Conservation (phyloP, 1,140 invertebrate genomes). For the Hycleus phaleratus region DNA sequence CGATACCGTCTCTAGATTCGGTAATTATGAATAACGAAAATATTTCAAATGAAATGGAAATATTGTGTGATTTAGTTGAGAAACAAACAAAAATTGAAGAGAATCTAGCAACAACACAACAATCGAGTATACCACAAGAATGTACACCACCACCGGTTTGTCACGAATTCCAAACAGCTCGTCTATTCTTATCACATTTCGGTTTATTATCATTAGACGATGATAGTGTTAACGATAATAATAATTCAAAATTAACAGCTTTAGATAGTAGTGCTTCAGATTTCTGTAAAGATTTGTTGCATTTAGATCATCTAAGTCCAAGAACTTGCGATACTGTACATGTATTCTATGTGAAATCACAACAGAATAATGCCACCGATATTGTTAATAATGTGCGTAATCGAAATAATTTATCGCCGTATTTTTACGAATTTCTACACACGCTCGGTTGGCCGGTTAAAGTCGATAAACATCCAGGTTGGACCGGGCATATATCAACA, state of each 20-base stretch:
- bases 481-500: slow-evolving; percentile 79
- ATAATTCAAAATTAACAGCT: slow-evolving; percentile 56
- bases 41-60: slow-evolving; percentile 45
- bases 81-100: slow-evolving; percentile 42
- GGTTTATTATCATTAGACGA: slow-evolving; percentile 79
- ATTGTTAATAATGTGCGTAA: slow-evolving; percentile 67
- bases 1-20: slow-evolving; percentile 62
- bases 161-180: slow-evolving; percentile 88
- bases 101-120: slow-evolving; percentile 30
- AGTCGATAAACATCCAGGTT: slow-evolving; percentile 73
- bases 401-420: slow-evolving; percentile 52
- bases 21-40: slow-evolving; percentile 48
- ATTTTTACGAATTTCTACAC: slow-evolving; percentile 72
- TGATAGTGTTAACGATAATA: slow-evolving; percentile 42
- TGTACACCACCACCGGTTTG: slow-evolving; percentile 68
- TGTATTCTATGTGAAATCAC: slow-evolving; percentile 87
- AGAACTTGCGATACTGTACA: slow-evolving; percentile 88
- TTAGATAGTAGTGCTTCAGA: slow-evolving; percentile 65
- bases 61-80: slow-evolving; percentile 47
- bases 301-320: slow-evolving; percentile 74
- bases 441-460: slow-evolving; percentile 83
- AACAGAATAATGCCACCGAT: slow-evolving; percentile 66
- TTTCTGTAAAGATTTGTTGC: slow-evolving; percentile 65
- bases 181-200: slow-evolving; percentile 90
- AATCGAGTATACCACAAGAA: slow-evolving; percentile 46